Evolutionary conservation across 2,113 vertebrate genomes (phyloP).

Genomic region (Percina caprodes): DNA sequence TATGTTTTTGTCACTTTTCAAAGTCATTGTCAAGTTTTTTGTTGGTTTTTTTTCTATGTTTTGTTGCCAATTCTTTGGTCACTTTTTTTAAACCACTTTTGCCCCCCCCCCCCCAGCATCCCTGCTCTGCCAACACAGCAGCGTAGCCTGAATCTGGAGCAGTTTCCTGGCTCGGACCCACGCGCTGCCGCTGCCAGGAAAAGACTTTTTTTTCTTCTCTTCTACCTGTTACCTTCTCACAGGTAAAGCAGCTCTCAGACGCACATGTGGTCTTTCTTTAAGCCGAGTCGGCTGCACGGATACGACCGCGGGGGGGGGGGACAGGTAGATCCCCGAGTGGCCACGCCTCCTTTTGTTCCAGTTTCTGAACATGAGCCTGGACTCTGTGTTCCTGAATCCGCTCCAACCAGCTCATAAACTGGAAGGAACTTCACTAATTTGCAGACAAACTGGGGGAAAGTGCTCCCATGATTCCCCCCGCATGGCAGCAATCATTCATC

Average conservation of each 20-base stretch:
- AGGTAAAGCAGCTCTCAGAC: slow-evolving; percentile 75
- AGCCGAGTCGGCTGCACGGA: not conserved
- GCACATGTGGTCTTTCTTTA: slow-evolving; percentile 61
- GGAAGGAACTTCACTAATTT: slow-evolving; percentile 66
- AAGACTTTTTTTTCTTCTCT: slow-evolving; percentile 41
- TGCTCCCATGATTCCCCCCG: slow-evolving; percentile 52
- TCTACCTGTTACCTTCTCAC: slow-evolving; percentile 75
- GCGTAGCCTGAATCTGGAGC: too few species aligned
- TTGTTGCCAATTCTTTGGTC: too few species aligned
- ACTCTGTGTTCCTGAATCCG: slow-evolving; percentile 32
- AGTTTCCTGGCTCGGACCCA: slow-evolving; percentile 76
- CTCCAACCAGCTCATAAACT: slow-evolving; percentile 66
- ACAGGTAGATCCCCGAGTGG: slow-evolving; percentile 41
- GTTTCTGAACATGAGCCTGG: not conserved
- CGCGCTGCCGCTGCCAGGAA: slow-evolving; percentile 74
- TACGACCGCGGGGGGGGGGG: not conserved
- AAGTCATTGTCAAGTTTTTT: too few species aligned
- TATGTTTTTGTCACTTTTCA: too few species aligned
- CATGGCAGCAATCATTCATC: slow-evolving; percentile 43
- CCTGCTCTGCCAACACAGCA: too few species aligned
- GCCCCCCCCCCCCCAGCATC: too few species aligned
- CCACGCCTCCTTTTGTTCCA: slow-evolving; percentile 38
- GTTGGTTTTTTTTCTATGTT: too few species aligned
- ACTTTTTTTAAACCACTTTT: too few species aligned
- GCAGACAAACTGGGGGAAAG: slow-evolving; percentile 51